A percentile compares a stretch with the other conserved stretches of the same genome.
Evolutionary conservation across 1,140 invertebrate species (phyloP).

Genomic region (Drosophila rufa): DNA sequence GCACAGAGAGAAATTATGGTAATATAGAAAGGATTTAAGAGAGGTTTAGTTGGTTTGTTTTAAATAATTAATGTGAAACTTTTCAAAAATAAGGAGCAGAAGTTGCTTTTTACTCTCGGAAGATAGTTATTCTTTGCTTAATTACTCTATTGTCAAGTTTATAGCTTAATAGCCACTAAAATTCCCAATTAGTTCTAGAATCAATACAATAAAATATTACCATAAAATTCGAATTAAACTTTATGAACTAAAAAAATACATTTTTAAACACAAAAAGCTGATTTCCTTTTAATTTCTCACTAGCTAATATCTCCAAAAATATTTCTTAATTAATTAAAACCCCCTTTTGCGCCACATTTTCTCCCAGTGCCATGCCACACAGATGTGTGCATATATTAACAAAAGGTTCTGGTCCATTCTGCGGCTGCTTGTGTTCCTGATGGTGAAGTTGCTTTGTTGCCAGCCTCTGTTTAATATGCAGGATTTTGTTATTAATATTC

Average conservation of each 20-base stretch:
- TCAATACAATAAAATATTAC: no score
- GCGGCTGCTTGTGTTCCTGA: slow-evolving; percentile 29
- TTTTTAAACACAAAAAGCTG: no score
- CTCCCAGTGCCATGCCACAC: slow-evolving; percentile 1
- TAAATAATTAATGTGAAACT: not conserved
- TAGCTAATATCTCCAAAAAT: no score
- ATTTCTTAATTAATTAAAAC: not conserved
- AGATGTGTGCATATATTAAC: slow-evolving; percentile 58
- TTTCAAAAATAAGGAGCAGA: no score
- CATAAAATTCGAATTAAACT: no score
- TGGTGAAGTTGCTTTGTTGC: slow-evolving; percentile 41
- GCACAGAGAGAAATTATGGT: slow-evolving; percentile 9
- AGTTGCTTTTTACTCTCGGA: no score
- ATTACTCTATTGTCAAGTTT: no score
- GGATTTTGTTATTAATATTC: slow-evolving; percentile 70
- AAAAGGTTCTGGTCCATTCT: slow-evolving; percentile 52
- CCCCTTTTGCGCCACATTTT: not conserved
- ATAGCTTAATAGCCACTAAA: no score
- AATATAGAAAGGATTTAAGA: not conserved
- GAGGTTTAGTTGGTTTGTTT: not conserved
- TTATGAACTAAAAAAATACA: no score
- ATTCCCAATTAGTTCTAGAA: no score
- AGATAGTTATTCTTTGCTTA: no score
- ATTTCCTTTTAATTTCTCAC: no score
- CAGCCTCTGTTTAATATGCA: slow-evolving; percentile 58